phyloP scores from a whole-genome alignment of 2,888 invertebrate species.

The Arctia plantaginis region DNA sequence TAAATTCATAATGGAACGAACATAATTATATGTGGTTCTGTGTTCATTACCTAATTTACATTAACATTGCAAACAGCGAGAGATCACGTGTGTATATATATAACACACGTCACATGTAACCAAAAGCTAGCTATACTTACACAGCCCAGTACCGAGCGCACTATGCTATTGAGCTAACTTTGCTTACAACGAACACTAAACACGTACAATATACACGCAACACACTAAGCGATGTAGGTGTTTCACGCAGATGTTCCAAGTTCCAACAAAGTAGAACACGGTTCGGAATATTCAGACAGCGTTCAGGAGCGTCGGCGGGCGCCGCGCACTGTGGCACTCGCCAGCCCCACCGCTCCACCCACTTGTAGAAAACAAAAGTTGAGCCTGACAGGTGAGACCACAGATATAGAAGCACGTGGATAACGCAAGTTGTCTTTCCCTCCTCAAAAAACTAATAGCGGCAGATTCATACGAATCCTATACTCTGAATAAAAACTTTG shows the following conservation, averaged over 20 bases:
- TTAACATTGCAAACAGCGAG: constrained; percentile 52
- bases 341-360: constrained; percentile 88
- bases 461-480: background rate
- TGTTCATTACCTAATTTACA: constrained; percentile 54
- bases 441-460: background rate
- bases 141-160: constrained; percentile 35
- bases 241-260: constrained; percentile 81
- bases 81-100: constrained; percentile 32
- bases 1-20: constrained; percentile 47
- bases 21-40: constrained; percentile 45
- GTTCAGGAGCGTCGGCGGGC: constrained; percentile 61
- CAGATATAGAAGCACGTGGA: constrained; percentile 26
- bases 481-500: background rate
- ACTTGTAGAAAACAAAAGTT: constrained; percentile 89
- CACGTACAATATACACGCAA: constrained; percentile 57
- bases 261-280: constrained; percentile 73
- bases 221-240: constrained; percentile 78
- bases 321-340: constrained; percentile 87
- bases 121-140: constrained; percentile 32
- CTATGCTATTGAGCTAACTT: constrained; percentile 41
- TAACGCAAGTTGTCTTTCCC: constrained; percentile 23
- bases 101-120: constrained; percentile 32
- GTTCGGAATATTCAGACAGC: constrained; percentile 66
- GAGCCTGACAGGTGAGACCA: constrained; percentile 88
- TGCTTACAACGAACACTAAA: constrained; percentile 46